Percentiles rank a stretch among this genome's conserved stretches.
phyloP scores from a whole-genome alignment of 64 coral and sea anemone genomes.

The Pocillopora verrucosa region DNA sequence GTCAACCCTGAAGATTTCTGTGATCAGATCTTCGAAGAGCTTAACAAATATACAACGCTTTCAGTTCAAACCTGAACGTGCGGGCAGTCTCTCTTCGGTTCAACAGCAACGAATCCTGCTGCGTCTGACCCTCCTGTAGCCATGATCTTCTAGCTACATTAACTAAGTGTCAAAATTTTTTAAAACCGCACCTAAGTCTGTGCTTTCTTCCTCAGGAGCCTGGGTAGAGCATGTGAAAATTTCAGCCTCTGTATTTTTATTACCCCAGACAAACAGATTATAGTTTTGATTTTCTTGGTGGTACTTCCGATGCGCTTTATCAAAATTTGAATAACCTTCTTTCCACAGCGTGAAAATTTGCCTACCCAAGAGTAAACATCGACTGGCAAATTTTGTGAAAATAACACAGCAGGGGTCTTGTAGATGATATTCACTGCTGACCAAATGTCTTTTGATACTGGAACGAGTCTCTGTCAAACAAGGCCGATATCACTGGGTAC shows the following conservation, averaged over 20 bases:
- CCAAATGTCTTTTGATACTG: neutral
- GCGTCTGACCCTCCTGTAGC: neutral
- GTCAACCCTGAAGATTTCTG: neutral
- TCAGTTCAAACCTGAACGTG: constrained; percentile 66
- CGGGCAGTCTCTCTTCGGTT: constrained; percentile 82
- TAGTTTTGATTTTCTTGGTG: neutral
- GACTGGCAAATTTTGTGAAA: neutral
- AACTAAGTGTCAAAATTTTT: neutral
- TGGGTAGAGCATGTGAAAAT: neutral
- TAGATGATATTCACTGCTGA: neutral
- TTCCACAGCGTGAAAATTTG: neutral
- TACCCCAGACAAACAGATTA: neutral
- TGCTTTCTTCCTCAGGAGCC: neutral
- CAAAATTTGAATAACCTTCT: neutral
- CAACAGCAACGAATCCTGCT: constrained; percentile 73
- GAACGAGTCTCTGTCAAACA: neutral
- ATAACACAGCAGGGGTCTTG: neutral
- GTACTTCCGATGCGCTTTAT: neutral
- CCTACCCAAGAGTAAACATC: neutral
- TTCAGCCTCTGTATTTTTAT: neutral
- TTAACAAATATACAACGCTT: neutral
- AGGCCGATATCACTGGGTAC: neutral
- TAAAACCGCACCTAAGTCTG: neutral
- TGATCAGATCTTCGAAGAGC: neutral
- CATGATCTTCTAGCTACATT: neutral